Evolutionary conservation across 2,113 vertebrate species (phyloP).

Genomic region (Eretmochelys imbricata): DNA sequence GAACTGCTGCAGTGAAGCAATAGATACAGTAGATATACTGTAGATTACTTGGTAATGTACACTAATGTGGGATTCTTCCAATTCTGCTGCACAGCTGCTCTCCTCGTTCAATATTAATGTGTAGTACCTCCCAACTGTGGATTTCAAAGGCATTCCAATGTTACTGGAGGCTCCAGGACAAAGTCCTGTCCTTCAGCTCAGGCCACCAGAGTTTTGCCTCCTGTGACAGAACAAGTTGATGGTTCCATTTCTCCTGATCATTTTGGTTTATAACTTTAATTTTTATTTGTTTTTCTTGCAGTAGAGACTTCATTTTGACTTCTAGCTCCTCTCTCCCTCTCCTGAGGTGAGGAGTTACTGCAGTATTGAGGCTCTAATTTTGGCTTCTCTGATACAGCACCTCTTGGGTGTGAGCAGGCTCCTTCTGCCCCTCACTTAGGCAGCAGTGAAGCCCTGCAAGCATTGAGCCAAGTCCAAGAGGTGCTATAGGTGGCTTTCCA

Average conservation of each 20-base stretch:
- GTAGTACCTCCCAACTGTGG: no score
- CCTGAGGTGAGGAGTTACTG: not conserved
- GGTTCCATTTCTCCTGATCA: not conserved
- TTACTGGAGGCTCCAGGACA: no score
- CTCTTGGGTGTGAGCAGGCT: not conserved
- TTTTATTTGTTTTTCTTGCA: not conserved
- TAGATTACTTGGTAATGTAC: no score
- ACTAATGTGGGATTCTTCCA: no score
- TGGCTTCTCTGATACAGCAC: not conserved
- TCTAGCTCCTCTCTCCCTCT: not conserved
- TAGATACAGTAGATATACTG: no score
- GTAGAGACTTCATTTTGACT: not conserved
- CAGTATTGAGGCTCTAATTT: not conserved
- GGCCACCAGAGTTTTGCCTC: not conserved
- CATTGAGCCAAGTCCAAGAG: not conserved
- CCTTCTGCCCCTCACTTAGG: not conserved
- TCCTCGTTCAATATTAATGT: no score
- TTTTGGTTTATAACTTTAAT: not conserved
- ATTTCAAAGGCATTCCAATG: no score
- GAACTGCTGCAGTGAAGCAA: no score
- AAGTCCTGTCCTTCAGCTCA: no score
- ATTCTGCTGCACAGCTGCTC: no score
- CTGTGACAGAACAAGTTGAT: not conserved
- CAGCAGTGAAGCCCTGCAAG: not conserved
- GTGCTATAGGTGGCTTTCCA: not conserved